Evolutionary conservation across 2,888 invertebrate genomes (phyloP).

Genomic region (Argynnis bischoffii): DNA sequence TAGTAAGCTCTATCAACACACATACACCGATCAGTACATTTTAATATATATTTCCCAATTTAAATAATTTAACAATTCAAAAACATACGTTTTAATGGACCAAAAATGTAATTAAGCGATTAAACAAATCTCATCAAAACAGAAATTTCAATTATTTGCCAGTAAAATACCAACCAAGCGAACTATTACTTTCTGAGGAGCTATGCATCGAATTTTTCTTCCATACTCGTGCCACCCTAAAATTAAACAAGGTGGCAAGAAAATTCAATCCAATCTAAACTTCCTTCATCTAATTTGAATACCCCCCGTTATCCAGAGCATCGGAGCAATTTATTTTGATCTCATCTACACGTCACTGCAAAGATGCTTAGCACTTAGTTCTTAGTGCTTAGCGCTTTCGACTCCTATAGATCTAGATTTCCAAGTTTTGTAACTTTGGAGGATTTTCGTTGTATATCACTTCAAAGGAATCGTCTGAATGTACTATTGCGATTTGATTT

Average conservation of each 20-base stretch:
- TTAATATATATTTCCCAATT: too few relatives aligned
- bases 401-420: not conserved
- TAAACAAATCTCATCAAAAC: slow-evolving; percentile 4
- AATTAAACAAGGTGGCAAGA: slow-evolving; percentile 78
- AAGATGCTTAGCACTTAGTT: slow-evolving; percentile 29
- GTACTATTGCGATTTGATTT: slow-evolving; percentile 15
- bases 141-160: not conserved
- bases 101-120: not conserved
- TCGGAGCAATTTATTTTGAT: slow-evolving; percentile 56
- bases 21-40: too few relatives aligned
- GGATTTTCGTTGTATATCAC: slow-evolving; percentile 1
- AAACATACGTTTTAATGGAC: not conserved
- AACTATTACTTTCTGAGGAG: slow-evolving; percentile 24
- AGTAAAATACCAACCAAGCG: slow-evolving; percentile 28
- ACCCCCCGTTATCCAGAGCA: slow-evolving; percentile 50
- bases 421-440: slow-evolving; percentile 1
- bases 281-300: slow-evolving; percentile 80
- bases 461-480: slow-evolving; percentile 17
- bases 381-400: slow-evolving; percentile 24
- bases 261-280: slow-evolving; percentile 80
- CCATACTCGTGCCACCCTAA: slow-evolving; percentile 52
- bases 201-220: slow-evolving; percentile 33
- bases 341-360: slow-evolving; percentile 40
- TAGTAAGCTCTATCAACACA: too few relatives aligned
- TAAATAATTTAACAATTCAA: too few relatives aligned